phyloP scores from a whole-genome alignment of 2,113 vertebrate species.

The Labeo catla region DNA sequence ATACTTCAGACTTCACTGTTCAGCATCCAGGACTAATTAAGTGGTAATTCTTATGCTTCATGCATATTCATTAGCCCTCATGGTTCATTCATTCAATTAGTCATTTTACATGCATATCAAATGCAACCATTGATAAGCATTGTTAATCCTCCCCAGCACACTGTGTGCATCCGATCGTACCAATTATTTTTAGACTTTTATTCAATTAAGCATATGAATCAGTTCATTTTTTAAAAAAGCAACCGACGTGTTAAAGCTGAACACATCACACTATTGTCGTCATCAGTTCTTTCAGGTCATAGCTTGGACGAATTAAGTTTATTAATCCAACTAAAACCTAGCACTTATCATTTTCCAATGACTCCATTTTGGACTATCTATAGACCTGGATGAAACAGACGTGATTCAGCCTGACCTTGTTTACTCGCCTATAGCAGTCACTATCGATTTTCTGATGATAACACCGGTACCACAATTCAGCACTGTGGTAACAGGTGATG shows the following conservation, averaged over 20 bases:
- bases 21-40: slow-evolving; percentile 24
- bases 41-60: background rate
- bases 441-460: slow-evolving; percentile 47
- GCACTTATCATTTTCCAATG: background rate
- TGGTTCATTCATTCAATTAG: slow-evolving; percentile 41
- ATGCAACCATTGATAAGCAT: slow-evolving; percentile 16
- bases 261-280: background rate
- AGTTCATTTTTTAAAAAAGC: background rate
- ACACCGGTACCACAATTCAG: background rate
- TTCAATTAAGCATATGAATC: slow-evolving; percentile 23
- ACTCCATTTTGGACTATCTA: background rate
- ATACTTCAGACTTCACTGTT: slow-evolving; percentile 18
- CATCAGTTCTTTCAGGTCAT: background rate
- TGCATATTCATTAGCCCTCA: slow-evolving; percentile 33
- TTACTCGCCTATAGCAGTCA: slow-evolving; percentile 21
- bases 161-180: background rate
- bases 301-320: background rate
- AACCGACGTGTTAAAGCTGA: background rate
- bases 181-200: slow-evolving; percentile 20
- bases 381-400: background rate
- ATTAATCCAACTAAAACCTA: slow-evolving; percentile 21
- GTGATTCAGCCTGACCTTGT: slow-evolving; percentile 17
- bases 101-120: slow-evolving; percentile 11
- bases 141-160: slow-evolving; percentile 4
- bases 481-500: background rate